Evolutionary conservation across 2,888 invertebrate genomes (phyloP).

Genomic region (Rhimphoctona megacephalus): DNA sequence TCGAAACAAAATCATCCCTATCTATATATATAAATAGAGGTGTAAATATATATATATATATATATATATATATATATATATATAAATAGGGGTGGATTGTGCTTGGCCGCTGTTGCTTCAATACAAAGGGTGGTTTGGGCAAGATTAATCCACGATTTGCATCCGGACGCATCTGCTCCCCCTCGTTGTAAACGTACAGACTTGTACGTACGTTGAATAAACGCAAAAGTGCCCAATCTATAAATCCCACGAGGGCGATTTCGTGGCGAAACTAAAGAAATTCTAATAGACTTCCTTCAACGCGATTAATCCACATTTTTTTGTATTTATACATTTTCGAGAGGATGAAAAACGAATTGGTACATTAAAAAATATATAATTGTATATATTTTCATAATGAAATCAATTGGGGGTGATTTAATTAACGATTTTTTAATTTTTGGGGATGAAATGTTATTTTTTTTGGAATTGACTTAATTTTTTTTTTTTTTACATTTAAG

Average conservation of each 20-base stretch:
- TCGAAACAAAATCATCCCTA: conserved; percentile 64
- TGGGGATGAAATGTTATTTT: neutral
- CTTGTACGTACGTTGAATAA: conserved; percentile 39
- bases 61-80: neutral
- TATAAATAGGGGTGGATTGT: conserved; percentile 65
- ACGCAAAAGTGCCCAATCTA: conserved; percentile 67
- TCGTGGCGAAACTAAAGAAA: conserved; percentile 55
- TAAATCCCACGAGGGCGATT: conserved; percentile 71
- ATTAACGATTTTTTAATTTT: neutral
- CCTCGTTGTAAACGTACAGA: conserved; percentile 64
- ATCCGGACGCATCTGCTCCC: conserved; percentile 84
- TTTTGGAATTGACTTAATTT: neutral
- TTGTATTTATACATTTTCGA: neutral
- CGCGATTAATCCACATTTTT: neutral
- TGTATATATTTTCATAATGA: neutral
- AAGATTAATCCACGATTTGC: conserved; percentile 85
- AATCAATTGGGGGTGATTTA: neutral
- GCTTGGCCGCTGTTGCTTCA: conserved; percentile 73
- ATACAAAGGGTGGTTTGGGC: conserved; percentile 76
- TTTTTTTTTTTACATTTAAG: neutral
- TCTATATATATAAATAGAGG: neutral
- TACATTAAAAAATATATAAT: neutral
- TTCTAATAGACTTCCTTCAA: conserved; percentile 52
- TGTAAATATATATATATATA: neutral
- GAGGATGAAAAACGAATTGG: too few species aligned